Conservation (phyloP, 2,113 vertebrate genomes). For the Scomber colias region DNA sequence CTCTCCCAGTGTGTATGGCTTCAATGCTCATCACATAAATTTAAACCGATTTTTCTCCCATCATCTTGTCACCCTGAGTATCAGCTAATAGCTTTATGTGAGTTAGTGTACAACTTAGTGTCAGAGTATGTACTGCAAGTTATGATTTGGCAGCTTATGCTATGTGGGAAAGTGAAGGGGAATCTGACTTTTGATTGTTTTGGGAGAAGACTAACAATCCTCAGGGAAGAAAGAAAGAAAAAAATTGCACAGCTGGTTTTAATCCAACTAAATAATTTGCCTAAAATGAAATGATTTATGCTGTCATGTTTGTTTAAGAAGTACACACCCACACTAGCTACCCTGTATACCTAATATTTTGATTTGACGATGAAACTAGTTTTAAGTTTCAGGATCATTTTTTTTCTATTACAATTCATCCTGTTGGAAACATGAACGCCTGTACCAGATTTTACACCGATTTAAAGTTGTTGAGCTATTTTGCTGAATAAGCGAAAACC, state of each 20-base stretch:
- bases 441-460: too few species aligned
- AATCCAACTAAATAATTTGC: neutral
- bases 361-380: too few species aligned
- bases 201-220: neutral
- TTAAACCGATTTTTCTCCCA: constrained; percentile 55
- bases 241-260: constrained; percentile 1
- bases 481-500: too few species aligned
- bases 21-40: constrained; percentile 37
- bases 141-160: neutral
- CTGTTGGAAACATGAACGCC: too few species aligned
- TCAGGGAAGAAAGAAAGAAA: constrained; percentile 2
- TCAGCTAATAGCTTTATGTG: constrained; percentile 50
- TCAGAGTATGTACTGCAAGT: constrained; percentile 39
- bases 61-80: constrained; percentile 55
- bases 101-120: constrained; percentile 31
- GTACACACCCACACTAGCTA: neutral
- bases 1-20: neutral
- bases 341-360: too few species aligned
- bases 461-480: too few species aligned
- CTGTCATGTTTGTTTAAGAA: neutral
- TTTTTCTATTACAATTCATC: too few species aligned
- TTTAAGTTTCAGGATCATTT: too few species aligned
- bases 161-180: neutral
- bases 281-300: neutral
- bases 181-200: constrained; percentile 26